These are phyloP conservation scores for Drosophila falleni DNA, from an alignment of 2,888 invertebrate genomes.

Conservation along the genomic window DNA sequence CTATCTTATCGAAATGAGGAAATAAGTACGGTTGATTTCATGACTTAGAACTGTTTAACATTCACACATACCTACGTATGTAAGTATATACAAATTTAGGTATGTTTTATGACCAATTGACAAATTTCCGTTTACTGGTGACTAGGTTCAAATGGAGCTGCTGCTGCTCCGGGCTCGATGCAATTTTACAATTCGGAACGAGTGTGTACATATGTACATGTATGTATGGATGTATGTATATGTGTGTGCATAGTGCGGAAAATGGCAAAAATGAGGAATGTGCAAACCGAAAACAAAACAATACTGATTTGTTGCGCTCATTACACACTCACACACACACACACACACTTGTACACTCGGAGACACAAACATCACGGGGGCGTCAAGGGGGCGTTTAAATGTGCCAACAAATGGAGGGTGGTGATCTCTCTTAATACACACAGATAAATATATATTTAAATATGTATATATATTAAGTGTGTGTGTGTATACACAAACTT, in stretches of 20 bases:
- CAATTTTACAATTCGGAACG: conserved; percentile 22
- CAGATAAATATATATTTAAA: background rate
- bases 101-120: conserved; percentile 33
- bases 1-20: conserved; percentile 59
- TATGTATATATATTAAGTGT: conserved; percentile 16
- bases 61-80: background rate
- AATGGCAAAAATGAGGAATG: conserved; percentile 60
- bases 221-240: conserved; percentile 7
- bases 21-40: conserved; percentile 20
- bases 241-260: conserved; percentile 35
- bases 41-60: conserved; percentile 41
- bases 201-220: background rate
- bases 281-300: conserved; percentile 58
- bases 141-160: conserved; percentile 29
- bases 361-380: conserved; percentile 19
- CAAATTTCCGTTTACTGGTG: conserved; percentile 24
- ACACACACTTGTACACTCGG: background rate
- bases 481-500: conserved; percentile 34
- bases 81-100: too few relatives aligned
- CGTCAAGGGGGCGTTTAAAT: conserved; percentile 51
- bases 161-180: conserved; percentile 1
- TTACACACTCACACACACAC: conserved; percentile 41
- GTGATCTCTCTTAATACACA: conserved; percentile 45
- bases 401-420: conserved; percentile 45
- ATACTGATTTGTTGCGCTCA: conserved; percentile 69